These are phyloP conservation scores for Dichetophora obliterata DNA, from an alignment of 2,888 invertebrate species.

Conservation along the genomic window DNA sequence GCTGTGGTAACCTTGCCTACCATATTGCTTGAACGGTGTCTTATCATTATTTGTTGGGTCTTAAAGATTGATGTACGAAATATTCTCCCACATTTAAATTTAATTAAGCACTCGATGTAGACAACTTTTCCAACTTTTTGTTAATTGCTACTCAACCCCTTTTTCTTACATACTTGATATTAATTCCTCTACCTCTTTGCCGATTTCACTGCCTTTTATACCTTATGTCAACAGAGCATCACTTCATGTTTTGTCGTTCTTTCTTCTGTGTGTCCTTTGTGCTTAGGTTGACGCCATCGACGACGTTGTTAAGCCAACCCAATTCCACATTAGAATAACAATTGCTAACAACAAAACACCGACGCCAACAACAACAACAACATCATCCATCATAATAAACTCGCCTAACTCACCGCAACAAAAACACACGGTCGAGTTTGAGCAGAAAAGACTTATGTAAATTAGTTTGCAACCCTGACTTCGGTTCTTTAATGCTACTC, in stretches of 20 bases:
- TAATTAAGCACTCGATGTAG: not conserved
- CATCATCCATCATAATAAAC: slow-evolving; percentile 20
- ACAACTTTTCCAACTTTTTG: not conserved
- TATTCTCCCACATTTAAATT: not conserved
- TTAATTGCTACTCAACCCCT: not conserved
- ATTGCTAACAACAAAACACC: slow-evolving; percentile 51
- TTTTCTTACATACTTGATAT: not conserved
- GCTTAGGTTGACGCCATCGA: not conserved
- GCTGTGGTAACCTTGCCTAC: slow-evolving; percentile 8
- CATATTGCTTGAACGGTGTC: not conserved
- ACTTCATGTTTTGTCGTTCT: not conserved
- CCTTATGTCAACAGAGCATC: slow-evolving; percentile 8
- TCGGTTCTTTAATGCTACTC: not conserved
- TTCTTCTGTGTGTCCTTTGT: not conserved
- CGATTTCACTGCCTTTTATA: not conserved
- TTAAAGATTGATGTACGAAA: too few species aligned
- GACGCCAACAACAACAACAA: slow-evolving; percentile 29
- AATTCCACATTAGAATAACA: slow-evolving; percentile 59
- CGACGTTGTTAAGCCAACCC: slow-evolving; percentile 28
- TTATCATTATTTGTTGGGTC: not conserved
- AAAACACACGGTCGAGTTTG: slow-evolving; percentile 23
- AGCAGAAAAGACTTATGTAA: slow-evolving; percentile 55
- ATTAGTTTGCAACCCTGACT: slow-evolving; percentile 50
- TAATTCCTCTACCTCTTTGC: not conserved
- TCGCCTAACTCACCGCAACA: not conserved